phyloP scores from a whole-genome alignment of 2,797 vertebrate genomes.

The Neopelma chrysocephalum region DNA sequence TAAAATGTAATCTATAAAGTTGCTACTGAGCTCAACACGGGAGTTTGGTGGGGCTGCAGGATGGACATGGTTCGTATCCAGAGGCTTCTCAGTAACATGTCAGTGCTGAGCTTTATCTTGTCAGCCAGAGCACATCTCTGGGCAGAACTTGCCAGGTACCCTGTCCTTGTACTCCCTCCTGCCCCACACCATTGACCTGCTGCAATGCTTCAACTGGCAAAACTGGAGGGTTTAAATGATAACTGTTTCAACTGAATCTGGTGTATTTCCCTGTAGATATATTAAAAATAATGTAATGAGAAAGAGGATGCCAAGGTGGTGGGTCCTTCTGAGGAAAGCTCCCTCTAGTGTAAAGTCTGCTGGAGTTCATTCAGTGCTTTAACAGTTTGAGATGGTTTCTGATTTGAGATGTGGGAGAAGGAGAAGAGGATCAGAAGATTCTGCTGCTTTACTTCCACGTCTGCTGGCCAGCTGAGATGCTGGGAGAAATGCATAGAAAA shows the following conservation, averaged over 20 bases:
- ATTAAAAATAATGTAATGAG: not conserved
- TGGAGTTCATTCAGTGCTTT: not conserved
- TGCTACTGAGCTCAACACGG: not conserved
- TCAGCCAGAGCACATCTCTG: not conserved
- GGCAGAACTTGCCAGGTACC: not conserved
- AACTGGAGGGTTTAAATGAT: not conserved
- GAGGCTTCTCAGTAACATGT: not conserved
- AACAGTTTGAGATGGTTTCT: not conserved
- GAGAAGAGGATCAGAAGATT: not conserved
- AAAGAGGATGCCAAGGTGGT: not conserved
- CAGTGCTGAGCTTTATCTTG: not conserved
- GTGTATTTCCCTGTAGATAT: not conserved
- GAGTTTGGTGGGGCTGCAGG: not conserved
- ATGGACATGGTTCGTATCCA: fast-evolving
- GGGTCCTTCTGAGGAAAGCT: not conserved
- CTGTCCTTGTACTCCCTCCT: not conserved
- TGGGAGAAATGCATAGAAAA: not conserved
- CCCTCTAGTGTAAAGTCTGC: constrained; percentile 17
- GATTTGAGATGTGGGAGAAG: not conserved
- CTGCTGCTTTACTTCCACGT: not conserved
- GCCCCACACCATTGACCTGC: fast-evolving
- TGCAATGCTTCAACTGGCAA: not conserved
- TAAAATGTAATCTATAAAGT: not conserved
- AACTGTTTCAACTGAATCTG: not conserved
- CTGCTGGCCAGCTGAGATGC: not conserved